Base-by-base conservation (phyloP, 2,888 invertebrate species). In the Ichneumoninae sp. region DNA sequence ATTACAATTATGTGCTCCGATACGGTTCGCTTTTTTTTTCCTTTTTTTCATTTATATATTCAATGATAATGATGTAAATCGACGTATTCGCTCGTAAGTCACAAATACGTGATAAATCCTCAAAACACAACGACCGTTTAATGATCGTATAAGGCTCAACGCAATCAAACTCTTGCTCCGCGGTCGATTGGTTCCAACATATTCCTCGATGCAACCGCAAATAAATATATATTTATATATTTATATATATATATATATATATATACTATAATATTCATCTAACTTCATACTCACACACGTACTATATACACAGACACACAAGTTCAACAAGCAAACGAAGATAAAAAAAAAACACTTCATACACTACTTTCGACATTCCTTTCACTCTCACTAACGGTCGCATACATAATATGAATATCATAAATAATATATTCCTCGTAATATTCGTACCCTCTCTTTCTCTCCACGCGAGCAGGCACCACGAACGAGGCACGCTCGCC, bases 181-280 rank as follows among this genome's bases (percentile, higher is more conserved):
- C 80, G 50, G 57, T 81, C 68, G 75, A 77, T 63, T 50, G 57
- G 57, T 68, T 70, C 60, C 70, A 79, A 75, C 50, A 26, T 60
- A 54, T 52, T 60, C 50, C 65, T 78, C 78, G 40, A 78, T 75
- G 65, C 70, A 75, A 81, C 74, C 78, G 88, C 89, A 90, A 91
- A 91, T 91, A 91, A 91, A 91, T 91, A 91, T 91, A 89, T 84
- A 68, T 85, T 71, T 81, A 54, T 83, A 75, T 79, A 47, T 85
- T 68, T 75, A 65, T 71, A 33, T 19, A 75, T 74, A 63, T 30
- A 82, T 54, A 22, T 22, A 83, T 80, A 63, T 54, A 52, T 60
- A 60, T 69, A 69, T 44, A 30, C 47, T 70, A 30, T 19, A 26
- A 68, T 60, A 77, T 68, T 26, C 50, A 52, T 73, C 22, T 76